Evolutionary conservation across 2,888 invertebrate species (phyloP).

Genomic region (Eupithecia inturbata): DNA sequence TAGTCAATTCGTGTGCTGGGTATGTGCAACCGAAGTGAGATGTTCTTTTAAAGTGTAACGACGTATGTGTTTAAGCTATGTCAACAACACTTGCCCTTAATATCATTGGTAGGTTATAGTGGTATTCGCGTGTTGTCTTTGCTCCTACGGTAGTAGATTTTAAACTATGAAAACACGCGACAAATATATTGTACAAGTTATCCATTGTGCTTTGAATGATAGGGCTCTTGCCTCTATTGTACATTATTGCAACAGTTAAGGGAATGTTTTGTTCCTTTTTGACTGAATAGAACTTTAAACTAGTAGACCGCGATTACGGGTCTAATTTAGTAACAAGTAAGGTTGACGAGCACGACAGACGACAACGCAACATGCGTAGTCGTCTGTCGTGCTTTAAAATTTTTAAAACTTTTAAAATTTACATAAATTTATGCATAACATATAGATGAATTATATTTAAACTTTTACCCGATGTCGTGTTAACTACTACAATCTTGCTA

Average conservation of each 20-base stretch:
- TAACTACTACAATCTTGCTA: slow-evolving; percentile 36
- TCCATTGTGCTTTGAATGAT: slow-evolving; percentile 33
- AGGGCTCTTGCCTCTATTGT: slow-evolving; percentile 28
- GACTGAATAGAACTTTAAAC: slow-evolving; percentile 41
- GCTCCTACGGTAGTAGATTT: slow-evolving; percentile 40
- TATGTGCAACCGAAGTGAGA: slow-evolving; percentile 39
- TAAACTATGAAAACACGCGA: slow-evolving; percentile 41
- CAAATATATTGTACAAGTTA: slow-evolving; percentile 40
- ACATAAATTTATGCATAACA: slow-evolving; percentile 25
- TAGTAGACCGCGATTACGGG: slow-evolving; percentile 58
- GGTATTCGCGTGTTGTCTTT: slow-evolving; percentile 46
- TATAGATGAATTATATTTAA: slow-evolving; percentile 39
- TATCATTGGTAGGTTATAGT: slow-evolving; percentile 46
- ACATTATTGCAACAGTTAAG: slow-evolving; percentile 37
- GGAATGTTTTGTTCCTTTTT: slow-evolving; percentile 41
- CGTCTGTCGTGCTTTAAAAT: too few species aligned
- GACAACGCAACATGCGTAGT: too few species aligned
- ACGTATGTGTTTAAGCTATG: slow-evolving; percentile 48
- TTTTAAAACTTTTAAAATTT: too few species aligned
- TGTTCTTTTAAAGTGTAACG: slow-evolving; percentile 45
- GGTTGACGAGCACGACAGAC: slow-evolving; percentile 41
- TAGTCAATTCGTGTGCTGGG: slow-evolving; percentile 40
- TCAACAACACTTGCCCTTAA: slow-evolving; percentile 47
- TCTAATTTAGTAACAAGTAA: slow-evolving; percentile 52
- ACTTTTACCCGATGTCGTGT: slow-evolving; percentile 37